phyloP scores from a whole-genome alignment of 37 sponge, comb jelly and placozoan genomes.

The Cladorhizidae sp. region DNA sequence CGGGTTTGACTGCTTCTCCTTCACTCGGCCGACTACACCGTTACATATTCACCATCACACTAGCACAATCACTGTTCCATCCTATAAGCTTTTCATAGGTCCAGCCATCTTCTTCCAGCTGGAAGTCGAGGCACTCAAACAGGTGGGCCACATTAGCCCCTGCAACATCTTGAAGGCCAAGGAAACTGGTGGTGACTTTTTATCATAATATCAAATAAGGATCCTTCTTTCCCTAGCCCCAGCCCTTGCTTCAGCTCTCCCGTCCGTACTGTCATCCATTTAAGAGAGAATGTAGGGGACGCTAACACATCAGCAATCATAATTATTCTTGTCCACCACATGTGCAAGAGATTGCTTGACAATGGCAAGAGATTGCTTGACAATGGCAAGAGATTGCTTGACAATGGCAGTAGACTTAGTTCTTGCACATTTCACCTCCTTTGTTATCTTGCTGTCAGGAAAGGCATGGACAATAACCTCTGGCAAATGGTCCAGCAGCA shows the following conservation, averaged over 20 bases:
- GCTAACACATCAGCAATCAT: not conserved
- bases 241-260: slow-evolving; percentile 4
- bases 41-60: no score
- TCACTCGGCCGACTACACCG: no score
- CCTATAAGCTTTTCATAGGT: not conserved
- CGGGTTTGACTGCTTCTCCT: no score
- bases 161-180: not conserved
- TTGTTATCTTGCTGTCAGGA: slow-evolving; percentile 12
- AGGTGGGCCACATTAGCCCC: not conserved
- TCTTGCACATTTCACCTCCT: not conserved
- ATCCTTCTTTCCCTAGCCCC: not conserved
- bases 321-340: not conserved
- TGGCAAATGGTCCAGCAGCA: slow-evolving; percentile 8
- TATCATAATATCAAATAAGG: not conserved
- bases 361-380: no score
- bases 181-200: not conserved
- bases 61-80: not conserved
- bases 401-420: slow-evolving; percentile 10
- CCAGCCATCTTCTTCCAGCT: not conserved
- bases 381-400: no score
- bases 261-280: slow-evolving; percentile 14
- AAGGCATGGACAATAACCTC: slow-evolving; percentile 16
- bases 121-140: not conserved
- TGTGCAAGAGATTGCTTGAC: not conserved
- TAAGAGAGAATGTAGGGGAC: not conserved